Percentiles rank a stretch among this genome's conserved stretches.
Conservation (phyloP, 1,140 invertebrate species). For the Augochlora pura region DNA sequence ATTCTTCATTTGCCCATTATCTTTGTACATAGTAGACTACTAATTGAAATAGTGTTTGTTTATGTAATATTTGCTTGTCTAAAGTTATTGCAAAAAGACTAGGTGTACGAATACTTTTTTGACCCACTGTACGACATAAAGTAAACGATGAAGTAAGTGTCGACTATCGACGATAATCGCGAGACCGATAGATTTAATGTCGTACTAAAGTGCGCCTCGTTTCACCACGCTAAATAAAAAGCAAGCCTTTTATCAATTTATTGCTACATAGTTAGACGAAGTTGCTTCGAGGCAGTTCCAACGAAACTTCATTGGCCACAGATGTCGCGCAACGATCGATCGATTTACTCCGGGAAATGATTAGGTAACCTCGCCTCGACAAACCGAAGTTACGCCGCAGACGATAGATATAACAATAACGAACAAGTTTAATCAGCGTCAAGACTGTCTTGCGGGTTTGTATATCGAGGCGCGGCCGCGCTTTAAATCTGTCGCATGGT, state of each 20-base stretch:
- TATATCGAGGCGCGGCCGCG: constrained; percentile 13
- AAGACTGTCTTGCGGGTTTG: constrained; percentile 42
- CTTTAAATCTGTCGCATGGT: constrained; percentile 48
- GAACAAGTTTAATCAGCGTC: constrained; percentile 60
- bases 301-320: constrained; percentile 33
- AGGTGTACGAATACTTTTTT: too few species aligned
- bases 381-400: constrained; percentile 5
- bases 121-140: too few species aligned
- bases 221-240: not conserved
- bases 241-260: not conserved
- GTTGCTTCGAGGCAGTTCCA: not conserved
- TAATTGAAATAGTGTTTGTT: too few species aligned
- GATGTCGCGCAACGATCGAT: constrained; percentile 17
- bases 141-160: too few species aligned
- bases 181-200: too few species aligned
- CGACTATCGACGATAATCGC: too few species aligned
- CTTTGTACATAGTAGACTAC: too few species aligned
- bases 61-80: too few species aligned
- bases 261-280: not conserved
- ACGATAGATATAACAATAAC: constrained; percentile 28
- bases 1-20: too few species aligned
- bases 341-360: constrained; percentile 44
- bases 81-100: too few species aligned
- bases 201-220: not conserved
- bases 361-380: constrained; percentile 24